A percentile compares a stretch with the other conserved stretches of the same genome.
phyloP scores from a whole-genome alignment of 2,113 vertebrate species.

The Etheostoma cragini region DNA sequence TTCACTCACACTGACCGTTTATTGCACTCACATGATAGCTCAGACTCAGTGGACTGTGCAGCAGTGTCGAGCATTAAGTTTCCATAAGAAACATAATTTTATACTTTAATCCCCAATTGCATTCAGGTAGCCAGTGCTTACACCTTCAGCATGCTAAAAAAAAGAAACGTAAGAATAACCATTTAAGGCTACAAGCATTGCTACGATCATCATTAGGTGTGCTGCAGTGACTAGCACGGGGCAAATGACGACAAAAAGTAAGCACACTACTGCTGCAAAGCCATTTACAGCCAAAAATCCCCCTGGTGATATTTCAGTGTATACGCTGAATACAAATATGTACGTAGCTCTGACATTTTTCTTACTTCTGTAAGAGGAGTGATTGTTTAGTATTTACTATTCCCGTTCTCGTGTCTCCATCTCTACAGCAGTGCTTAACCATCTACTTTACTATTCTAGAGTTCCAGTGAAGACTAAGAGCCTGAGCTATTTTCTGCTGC shows the following conservation, averaged over 20 bases:
- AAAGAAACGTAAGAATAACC: background rate
- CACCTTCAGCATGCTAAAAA: background rate
- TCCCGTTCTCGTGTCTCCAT: background rate
- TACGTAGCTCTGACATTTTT: background rate
- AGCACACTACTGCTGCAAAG: background rate
- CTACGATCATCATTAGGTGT: background rate
- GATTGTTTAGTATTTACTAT: conserved; percentile 1
- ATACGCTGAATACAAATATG: conserved; percentile 18
- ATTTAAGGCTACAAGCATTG: background rate
- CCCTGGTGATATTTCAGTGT: background rate
- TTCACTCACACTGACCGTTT: background rate
- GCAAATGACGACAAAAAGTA: background rate
- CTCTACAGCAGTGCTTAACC: conserved; percentile 19
- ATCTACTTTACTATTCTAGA: conserved; percentile 35
- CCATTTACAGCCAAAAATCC: background rate
- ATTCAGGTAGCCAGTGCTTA: background rate
- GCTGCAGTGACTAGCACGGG: background rate
- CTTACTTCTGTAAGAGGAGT: background rate
- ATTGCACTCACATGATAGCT: background rate
- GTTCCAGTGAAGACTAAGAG: conserved; percentile 15
- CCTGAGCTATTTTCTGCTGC: conserved; percentile 43
- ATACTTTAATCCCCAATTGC: background rate
- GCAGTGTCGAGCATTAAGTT: conserved; percentile 12
- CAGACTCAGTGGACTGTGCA: background rate
- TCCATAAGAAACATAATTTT: background rate